A percentile compares a stretch with the other conserved stretches of the same genome.
Evolutionary conservation across 2,888 invertebrate species (phyloP).

Genomic region (Venustoraphidia nigricollis): DNA sequence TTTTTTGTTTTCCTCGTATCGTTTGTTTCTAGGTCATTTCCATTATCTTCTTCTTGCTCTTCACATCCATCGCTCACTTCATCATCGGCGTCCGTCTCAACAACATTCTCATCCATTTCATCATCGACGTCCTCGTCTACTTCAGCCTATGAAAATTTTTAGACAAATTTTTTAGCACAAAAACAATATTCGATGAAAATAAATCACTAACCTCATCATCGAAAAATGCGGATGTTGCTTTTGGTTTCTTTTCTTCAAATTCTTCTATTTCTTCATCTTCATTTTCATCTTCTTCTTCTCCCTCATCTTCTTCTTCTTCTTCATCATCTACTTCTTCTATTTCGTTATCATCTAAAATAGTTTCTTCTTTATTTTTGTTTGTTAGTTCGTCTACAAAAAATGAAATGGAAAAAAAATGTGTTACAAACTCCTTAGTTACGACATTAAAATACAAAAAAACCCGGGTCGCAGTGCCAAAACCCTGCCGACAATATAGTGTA

Average conservation of each 20-base stretch:
- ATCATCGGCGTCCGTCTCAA: not conserved
- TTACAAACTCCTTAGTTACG: no score
- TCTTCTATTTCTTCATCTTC: slow-evolving; percentile 20
- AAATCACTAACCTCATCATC: slow-evolving; percentile 19
- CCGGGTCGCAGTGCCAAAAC: no score
- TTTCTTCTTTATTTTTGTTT: slow-evolving; percentile 18
- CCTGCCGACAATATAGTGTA: no score
- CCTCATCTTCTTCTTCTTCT: slow-evolving; percentile 35
- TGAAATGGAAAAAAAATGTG: no score
- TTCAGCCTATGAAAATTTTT: no score
- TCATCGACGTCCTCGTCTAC: not conserved
- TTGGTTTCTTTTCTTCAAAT: slow-evolving; percentile 14
- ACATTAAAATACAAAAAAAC: no score
- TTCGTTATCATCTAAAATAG: slow-evolving; percentile 24
- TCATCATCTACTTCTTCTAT: slow-evolving; percentile 27
- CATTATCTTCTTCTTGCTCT: not conserved
- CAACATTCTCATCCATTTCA: not conserved
- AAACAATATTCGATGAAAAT: not conserved
- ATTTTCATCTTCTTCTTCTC: slow-evolving; percentile 31
- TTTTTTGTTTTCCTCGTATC: not conserved
- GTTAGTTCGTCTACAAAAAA: slow-evolving; percentile 8
- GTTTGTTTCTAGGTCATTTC: not conserved
- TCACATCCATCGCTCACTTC: not conserved
- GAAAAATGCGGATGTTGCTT: slow-evolving; percentile 19
- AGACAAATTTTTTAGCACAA: not conserved